phyloP scores from a whole-genome alignment of 2,888 invertebrate genomes.

The Drosophila testacea region DNA sequence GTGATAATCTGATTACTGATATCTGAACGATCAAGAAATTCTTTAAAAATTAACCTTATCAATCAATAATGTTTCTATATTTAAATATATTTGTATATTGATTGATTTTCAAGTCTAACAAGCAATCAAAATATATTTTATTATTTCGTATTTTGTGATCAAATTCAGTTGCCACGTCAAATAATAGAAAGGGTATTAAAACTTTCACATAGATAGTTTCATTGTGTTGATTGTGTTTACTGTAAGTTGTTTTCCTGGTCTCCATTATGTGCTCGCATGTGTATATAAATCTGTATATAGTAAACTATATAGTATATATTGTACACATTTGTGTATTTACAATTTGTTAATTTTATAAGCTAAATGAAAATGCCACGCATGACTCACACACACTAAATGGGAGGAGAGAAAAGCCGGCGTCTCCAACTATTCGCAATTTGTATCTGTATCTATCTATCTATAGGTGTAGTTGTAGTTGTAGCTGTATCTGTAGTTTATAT shows the following conservation, averaged over 20 bases:
- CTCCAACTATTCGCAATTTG: conserved; percentile 13
- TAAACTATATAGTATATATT: conserved; percentile 14
- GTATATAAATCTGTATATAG: conserved; percentile 6
- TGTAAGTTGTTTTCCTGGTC: conserved; percentile 31
- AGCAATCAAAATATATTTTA: not conserved
- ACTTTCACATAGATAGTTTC: not conserved
- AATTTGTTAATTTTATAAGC: conserved; percentile 51
- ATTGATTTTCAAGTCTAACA: not conserved
- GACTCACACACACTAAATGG: conserved; percentile 50
- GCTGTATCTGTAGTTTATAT: conserved; percentile 4
- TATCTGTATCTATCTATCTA: conserved; percentile 9
- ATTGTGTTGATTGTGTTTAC: conserved; percentile 8
- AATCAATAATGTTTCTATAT: too few relatives aligned
- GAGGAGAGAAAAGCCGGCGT: conserved; percentile 26
- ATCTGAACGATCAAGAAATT: too few relatives aligned
- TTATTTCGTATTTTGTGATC: not conserved
- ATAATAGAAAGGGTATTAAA: not conserved
- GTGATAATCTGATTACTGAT: too few relatives aligned
- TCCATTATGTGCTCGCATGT: too few relatives aligned
- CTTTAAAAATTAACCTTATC: too few relatives aligned
- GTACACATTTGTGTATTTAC: conserved; percentile 50
- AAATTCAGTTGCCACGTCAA: not conserved
- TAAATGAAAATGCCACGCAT: conserved; percentile 59
- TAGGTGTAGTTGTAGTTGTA: conserved; percentile 2
- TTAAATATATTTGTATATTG: not conserved